Conservation (phyloP, 2,113 vertebrate species). For the Tautogolabrus adspersus region DNA sequence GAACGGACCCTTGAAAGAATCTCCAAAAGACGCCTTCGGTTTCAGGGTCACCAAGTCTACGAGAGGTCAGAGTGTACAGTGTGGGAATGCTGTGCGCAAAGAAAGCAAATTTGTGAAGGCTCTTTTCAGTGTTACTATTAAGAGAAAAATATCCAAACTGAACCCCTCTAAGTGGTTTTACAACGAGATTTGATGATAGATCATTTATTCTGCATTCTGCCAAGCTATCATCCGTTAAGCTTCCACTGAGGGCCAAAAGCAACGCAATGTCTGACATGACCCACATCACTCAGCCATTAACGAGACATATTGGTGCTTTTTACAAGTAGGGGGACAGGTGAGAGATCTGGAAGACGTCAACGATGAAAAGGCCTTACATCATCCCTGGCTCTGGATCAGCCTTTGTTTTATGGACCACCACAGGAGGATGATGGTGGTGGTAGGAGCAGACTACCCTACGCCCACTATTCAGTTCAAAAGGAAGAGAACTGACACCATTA, state of each 20-base stretch:
- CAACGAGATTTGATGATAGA: neutral
- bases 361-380: slow-evolving; percentile 38
- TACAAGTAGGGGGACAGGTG: slow-evolving; percentile 39
- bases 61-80: slow-evolving; percentile 7
- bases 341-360: slow-evolving; percentile 55
- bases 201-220: neutral
- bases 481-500: slow-evolving; percentile 45
- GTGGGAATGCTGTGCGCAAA: neutral
- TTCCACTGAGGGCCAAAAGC: neutral
- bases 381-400: slow-evolving; percentile 13
- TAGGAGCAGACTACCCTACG: slow-evolving; percentile 21
- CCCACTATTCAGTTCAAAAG: slow-evolving; percentile 9
- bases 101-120: slow-evolving; percentile 9
- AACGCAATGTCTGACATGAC: neutral
- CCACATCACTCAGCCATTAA: slow-evolving; percentile 42
- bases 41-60: slow-evolving; percentile 41
- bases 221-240: neutral
- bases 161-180: neutral
- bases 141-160: neutral
- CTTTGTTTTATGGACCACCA: slow-evolving; percentile 47
- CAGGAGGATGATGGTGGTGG: slow-evolving; percentile 13
- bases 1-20: slow-evolving; percentile 14
- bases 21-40: slow-evolving; percentile 28
- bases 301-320: slow-evolving; percentile 26
- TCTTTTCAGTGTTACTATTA: neutral